Evolutionary conservation across 2,888 invertebrate genomes (phyloP).

Genomic region (Noctua janthe): DNA sequence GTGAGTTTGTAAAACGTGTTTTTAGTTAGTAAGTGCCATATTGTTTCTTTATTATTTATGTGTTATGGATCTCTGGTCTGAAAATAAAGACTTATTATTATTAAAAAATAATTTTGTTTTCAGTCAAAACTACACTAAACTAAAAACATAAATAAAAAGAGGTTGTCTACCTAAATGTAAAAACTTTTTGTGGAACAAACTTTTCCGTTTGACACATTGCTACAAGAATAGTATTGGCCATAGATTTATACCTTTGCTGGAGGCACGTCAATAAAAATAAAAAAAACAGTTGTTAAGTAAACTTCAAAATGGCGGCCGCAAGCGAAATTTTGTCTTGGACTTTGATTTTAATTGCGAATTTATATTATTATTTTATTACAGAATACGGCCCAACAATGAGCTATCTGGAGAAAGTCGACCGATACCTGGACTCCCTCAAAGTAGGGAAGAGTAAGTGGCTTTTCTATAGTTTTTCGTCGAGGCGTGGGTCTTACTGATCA

Average conservation of each 20-base stretch:
- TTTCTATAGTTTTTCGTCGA: not conserved
- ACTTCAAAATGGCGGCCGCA: conserved; percentile 45
- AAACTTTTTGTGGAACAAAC: conserved; percentile 12
- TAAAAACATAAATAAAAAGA: not conserved
- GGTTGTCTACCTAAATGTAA: not conserved
- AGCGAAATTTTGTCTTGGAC: conserved; percentile 41
- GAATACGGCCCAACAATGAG: conserved; percentile 79
- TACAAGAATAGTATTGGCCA: conserved; percentile 34
- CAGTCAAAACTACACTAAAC: not conserved
- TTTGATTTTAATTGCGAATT: conserved; percentile 44
- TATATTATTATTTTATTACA: conserved; percentile 68
- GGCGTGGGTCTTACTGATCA: not conserved
- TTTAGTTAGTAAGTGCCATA: too few species aligned
- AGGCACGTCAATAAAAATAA: conserved; percentile 20
- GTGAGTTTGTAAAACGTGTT: too few species aligned
- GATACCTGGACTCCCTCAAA: conserved; percentile 86
- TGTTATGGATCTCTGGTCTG: too few species aligned
- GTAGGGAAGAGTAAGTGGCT: conserved; percentile 87
- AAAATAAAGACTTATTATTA: too few species aligned
- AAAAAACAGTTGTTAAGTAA: conserved; percentile 26
- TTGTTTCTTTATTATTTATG: too few species aligned
- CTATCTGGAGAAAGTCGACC: conserved; percentile 86
- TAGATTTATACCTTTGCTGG: not conserved
- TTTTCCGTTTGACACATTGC: conserved; percentile 13
- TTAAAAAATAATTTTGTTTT: not conserved